These are phyloP conservation scores for Thunnus thynnus DNA, from an alignment of 2,113 vertebrate species.

Conservation along the genomic window DNA sequence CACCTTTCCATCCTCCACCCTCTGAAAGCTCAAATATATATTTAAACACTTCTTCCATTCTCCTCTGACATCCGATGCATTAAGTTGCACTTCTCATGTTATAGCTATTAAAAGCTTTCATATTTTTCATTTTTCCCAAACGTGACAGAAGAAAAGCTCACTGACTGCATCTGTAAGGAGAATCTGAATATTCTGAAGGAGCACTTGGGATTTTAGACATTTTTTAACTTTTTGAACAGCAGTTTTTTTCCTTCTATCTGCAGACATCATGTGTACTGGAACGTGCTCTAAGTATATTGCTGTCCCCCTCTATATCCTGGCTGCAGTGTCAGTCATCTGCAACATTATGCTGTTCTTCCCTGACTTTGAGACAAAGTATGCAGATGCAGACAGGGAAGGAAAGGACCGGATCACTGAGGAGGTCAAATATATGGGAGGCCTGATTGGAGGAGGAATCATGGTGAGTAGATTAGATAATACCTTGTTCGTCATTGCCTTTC, in stretches of 20 bases:
- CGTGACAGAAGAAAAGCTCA: background rate
- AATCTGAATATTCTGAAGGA: background rate
- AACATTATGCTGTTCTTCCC: constrained; percentile 85
- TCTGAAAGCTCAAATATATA: background rate
- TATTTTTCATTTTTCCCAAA: too few species aligned
- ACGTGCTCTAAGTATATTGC: constrained; percentile 80
- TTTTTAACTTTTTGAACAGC: background rate
- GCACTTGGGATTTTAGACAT: background rate
- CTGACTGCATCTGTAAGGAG: background rate
- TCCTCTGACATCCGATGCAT: background rate
- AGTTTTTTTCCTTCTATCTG: background rate
- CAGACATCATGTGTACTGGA: constrained; percentile 79
- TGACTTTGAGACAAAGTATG: constrained; percentile 43
- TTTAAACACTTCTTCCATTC: background rate
- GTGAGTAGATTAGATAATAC: constrained; percentile 61
- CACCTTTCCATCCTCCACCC: constrained; percentile 22
- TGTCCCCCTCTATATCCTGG: constrained; percentile 74
- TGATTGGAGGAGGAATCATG: constrained; percentile 82
- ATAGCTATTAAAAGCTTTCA: too few species aligned
- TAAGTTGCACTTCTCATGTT: too few species aligned
- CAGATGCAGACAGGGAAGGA: background rate
- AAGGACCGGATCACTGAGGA: constrained; percentile 59
- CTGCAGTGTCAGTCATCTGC: constrained; percentile 73
- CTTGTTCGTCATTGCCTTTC: too few species aligned
- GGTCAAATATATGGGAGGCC: constrained; percentile 81